Conservation (phyloP, 92 coral and sea anemone genomes). For the Porites rus region DNA sequence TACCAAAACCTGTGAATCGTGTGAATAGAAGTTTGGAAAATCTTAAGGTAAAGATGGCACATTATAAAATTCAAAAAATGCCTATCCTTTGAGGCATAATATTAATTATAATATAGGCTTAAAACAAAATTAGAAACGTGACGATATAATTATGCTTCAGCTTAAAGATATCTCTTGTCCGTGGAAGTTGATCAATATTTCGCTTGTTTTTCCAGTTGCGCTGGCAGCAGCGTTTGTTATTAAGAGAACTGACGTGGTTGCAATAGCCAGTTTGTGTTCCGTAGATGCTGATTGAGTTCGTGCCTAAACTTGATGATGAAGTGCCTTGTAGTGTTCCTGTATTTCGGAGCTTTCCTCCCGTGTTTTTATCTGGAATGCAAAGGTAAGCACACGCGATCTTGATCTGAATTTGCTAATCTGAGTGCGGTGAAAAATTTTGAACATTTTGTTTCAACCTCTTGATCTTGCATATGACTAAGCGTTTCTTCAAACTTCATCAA, state of each 20-base stretch:
- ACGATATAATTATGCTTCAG: no score
- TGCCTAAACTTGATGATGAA: not conserved
- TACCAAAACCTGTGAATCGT: no score
- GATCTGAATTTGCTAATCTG: not conserved
- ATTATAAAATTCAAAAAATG: no score
- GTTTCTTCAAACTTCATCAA: not conserved
- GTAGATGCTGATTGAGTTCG: not conserved
- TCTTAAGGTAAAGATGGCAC: no score
- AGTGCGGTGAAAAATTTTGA: not conserved
- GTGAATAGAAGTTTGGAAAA: no score
- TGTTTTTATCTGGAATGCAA: constrained; percentile 18
- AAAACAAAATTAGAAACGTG: no score
- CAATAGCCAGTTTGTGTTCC: not conserved
- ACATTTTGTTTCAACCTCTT: not conserved
- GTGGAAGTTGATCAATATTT: constrained; percentile 4
- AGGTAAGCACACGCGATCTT: not conserved
- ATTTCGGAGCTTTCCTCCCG: constrained; percentile 12
- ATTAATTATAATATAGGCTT: no score
- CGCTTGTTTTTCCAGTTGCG: constrained; percentile 17
- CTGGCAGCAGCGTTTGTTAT: not conserved
- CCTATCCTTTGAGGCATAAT: no score
- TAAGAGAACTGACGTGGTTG: not conserved
- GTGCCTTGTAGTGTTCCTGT: not conserved
- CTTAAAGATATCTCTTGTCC: not conserved
- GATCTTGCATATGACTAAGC: not conserved